Base-by-base conservation (phyloP, 2,113 vertebrate genomes). In the Scytalopus superciliaris region DNA sequence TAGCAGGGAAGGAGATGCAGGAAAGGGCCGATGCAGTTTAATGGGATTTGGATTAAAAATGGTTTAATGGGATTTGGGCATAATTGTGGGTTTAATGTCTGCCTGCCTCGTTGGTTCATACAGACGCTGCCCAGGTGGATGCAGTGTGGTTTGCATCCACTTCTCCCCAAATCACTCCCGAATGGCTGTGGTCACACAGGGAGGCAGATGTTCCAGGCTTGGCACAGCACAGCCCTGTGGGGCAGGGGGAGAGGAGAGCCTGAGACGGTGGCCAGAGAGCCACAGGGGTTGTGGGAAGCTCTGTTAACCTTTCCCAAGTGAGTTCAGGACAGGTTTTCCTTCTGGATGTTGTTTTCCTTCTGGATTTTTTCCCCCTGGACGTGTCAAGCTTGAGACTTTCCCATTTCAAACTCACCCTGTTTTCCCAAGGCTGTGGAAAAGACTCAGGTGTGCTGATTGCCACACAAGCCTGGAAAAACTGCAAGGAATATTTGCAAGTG, bases 31-130 rank as follows among this genome's bases (percentile, higher is more conserved):
- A 12, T 5, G 10, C 33, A 55, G 45, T 73, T 86, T 66, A 84
- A 66, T 59, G 72, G 63, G 75, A 59, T 88, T 82, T 88, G 75
- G 27, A 68, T 82, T 85, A 52, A 90, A 75, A 21, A n/a, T 30
- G 37, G 19, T 89, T 84, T 91, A 93, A 72, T 94, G 87, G 78
- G 81, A 85, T 87, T 93, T 81, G 53, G 87, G 69, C 22, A 27
- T 63, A 55, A 78, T 40, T 13, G 22, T 52, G 63, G 4, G 23
- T 83, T 87, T 89, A 78, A 31, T 22, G 9, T 45, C 84, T 69
- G 63, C 49, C 63, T 76, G 53, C 72, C 77, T 77, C 39, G 3
- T 31, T 63, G 56, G 17, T 50, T 81, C 3, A 2, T 87, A 9
- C 11, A 53, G 63, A 55, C 73, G 12, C 30, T 49, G 72, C n/a